Percentiles rank a stretch among this genome's conserved stretches.
These are phyloP conservation scores for Pecten maximus DNA, from an alignment of 2,888 invertebrate genomes.

Conservation along the genomic window DNA sequence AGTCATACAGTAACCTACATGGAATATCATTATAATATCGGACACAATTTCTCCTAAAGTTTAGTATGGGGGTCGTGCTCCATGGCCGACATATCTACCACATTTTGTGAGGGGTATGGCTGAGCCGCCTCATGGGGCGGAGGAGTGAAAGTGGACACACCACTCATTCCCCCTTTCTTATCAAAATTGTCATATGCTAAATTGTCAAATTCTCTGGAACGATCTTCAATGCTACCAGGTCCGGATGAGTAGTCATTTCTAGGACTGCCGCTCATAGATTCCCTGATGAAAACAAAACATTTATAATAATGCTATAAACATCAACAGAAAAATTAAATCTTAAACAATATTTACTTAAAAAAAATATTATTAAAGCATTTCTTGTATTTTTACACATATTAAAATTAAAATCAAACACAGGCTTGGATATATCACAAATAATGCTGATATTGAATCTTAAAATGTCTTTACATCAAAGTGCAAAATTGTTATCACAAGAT, in stretches of 20 bases:
- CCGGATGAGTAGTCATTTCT: not conserved
- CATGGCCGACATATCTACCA: not conserved
- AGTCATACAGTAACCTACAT: not conserved
- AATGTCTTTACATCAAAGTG: not conserved
- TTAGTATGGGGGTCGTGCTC: not conserved
- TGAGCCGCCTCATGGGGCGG: not conserved
- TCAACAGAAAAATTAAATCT: not conserved
- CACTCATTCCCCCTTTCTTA: not conserved
- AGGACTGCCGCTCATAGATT: not conserved
- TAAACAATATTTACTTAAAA: not conserved
- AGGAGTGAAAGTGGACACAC: not conserved
- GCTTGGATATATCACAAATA: not conserved
- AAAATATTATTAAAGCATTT: not conserved
- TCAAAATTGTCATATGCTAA: conserved; percentile 24
- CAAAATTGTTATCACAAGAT: not conserved
- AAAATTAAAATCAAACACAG: not conserved
- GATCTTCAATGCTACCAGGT: not conserved
- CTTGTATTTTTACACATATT: not conserved
- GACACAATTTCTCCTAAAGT: not conserved
- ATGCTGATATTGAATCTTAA: not conserved
- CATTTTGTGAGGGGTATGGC: not conserved
- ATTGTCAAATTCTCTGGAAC: conserved; percentile 21
- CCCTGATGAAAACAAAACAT: conserved; percentile 2
- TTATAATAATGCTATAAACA: not conserved
- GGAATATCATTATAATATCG: not conserved